Evolutionary conservation across 2,113 vertebrate genomes (phyloP).

Genomic region (Poeciliopsis prolifica): DNA sequence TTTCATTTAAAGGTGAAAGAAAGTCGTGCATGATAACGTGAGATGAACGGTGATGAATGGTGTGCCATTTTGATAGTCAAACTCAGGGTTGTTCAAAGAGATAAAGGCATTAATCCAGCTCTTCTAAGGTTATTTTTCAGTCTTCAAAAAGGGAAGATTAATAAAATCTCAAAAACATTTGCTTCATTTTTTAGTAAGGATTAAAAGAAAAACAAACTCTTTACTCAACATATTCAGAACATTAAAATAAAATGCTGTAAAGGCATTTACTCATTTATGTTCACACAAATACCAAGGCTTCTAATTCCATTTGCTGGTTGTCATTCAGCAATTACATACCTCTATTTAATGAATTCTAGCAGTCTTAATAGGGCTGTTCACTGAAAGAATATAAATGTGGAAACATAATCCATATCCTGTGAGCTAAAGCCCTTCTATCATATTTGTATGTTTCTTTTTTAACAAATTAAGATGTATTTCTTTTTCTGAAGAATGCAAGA

Average conservation of each 20-base stretch:
- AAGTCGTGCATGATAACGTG: background rate
- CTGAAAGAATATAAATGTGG: too few species aligned
- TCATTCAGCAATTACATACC: too few species aligned
- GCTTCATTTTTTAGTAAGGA: background rate
- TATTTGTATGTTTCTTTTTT: background rate
- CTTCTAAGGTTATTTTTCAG: background rate
- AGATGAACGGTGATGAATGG: background rate
- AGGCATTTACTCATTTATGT: too few species aligned
- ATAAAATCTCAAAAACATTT: background rate
- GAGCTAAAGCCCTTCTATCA: too few species aligned
- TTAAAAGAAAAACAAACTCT: background rate
- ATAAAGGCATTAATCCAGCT: background rate
- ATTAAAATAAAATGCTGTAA: too few species aligned
- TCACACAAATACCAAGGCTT: too few species aligned
- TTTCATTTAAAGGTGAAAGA: background rate
- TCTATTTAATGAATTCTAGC: constrained; percentile 2
- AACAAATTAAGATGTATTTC: background rate
- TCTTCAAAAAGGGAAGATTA: too few species aligned
- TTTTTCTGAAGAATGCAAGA: background rate
- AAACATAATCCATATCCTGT: too few species aligned
- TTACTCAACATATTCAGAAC: background rate
- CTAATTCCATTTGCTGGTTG: too few species aligned
- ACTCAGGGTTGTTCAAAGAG: background rate
- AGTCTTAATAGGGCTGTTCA: too few species aligned
- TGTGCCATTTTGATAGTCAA: background rate